Conservation (phyloP, 1,140 invertebrate genomes). For the Calosoma granatense region DNA sequence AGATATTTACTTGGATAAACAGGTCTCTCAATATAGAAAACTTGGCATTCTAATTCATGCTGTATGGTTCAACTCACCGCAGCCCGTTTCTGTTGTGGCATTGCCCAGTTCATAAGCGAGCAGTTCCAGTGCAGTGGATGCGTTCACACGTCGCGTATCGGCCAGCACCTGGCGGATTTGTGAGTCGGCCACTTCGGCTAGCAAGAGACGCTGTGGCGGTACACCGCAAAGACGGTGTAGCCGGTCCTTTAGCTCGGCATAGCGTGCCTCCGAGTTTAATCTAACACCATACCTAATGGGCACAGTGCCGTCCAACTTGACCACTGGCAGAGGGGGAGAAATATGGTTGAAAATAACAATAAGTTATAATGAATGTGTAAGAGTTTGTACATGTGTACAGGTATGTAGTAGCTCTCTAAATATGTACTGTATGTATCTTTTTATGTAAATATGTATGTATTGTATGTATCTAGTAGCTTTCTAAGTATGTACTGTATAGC, state of each 20-base stretch:
- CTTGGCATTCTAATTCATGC: no score
- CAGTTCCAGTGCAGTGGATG: constrained; percentile 31
- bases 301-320: constrained; percentile 64
- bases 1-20: no score
- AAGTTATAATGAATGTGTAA: constrained; percentile 14
- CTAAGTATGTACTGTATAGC: no score
- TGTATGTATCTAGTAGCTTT: no score
- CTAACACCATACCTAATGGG: constrained; percentile 74
- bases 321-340: no score
- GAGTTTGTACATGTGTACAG: neutral
- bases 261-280: constrained; percentile 69
- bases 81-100: neutral
- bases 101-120: constrained; percentile 36
- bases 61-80: no score
- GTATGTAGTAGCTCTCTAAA: no score
- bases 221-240: constrained; percentile 54
- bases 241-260: constrained; percentile 58
- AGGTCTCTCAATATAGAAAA: no score
- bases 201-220: constrained; percentile 46
- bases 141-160: constrained; percentile 22
- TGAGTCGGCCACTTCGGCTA: constrained; percentile 59
- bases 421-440: no score
- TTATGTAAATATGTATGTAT: no score
- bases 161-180: constrained; percentile 36
- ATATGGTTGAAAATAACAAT: no score